Conservation (phyloP, 2,888 invertebrate genomes). For the Pristionchus arcanus region DNA sequence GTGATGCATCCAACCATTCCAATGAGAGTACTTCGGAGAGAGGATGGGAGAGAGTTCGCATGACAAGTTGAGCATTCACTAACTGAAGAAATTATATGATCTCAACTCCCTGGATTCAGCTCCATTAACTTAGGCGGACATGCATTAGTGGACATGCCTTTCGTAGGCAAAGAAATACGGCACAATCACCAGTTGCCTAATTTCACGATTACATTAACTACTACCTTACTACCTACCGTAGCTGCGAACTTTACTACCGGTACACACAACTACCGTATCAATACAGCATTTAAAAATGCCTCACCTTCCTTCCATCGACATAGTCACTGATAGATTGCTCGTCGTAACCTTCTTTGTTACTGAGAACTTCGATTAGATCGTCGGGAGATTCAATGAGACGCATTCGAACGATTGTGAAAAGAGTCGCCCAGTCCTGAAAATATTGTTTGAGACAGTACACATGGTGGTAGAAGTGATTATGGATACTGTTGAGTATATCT, state of each 20-base stretch:
- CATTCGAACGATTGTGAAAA: neutral
- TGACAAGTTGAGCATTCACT: constrained; percentile 1
- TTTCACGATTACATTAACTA: no score
- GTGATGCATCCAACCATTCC: constrained; percentile 1
- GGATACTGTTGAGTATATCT: no score
- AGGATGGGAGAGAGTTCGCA: neutral
- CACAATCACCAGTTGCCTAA: no score
- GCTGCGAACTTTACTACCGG: no score
- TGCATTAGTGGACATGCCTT: no score
- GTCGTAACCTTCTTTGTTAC: neutral
- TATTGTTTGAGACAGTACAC: no score
- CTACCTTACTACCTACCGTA: no score
- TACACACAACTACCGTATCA: no score
- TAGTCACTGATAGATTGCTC: neutral
- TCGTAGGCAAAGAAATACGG: no score
- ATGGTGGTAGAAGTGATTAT: no score
- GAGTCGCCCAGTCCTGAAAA: constrained; percentile 49
- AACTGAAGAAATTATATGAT: neutral
- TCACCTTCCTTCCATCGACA: constrained; percentile 39
- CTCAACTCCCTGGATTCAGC: no score
- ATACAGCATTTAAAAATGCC: neutral
- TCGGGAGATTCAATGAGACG: constrained; percentile 8
- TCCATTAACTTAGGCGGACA: no score
- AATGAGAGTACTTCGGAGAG: neutral
- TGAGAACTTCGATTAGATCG: neutral